phyloP scores from a whole-genome alignment of 2,113 vertebrate genomes.

The Agelaius tricolor region DNA sequence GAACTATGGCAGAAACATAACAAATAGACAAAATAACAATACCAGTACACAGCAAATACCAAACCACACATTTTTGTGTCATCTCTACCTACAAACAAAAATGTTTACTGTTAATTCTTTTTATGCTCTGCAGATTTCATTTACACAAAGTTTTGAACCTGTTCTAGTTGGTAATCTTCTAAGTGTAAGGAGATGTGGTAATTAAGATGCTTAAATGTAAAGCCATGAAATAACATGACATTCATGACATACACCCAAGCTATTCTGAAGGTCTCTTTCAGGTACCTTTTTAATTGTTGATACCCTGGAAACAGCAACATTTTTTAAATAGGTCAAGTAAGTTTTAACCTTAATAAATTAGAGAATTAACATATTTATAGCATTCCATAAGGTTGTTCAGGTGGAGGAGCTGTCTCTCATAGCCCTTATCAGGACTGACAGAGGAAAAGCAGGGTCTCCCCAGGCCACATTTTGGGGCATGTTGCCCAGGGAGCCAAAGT shows the following conservation, averaged over 20 bases:
- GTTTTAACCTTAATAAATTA: not conserved
- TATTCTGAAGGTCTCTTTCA: not conserved
- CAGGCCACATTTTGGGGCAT: not conserved
- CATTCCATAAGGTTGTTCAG: not conserved
- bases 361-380: not conserved
- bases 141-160: not conserved
- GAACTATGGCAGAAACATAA: not conserved
- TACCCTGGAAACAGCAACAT: not conserved
- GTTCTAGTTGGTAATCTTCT: not conserved
- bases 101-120: not conserved
- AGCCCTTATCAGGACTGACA: not conserved
- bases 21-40: not conserved
- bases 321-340: not conserved
- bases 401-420: not conserved
- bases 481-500: not conserved
- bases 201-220: constrained; percentile 24
- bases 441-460: not conserved
- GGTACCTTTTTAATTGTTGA: not conserved
- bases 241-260: not conserved
- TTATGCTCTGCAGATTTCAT: not conserved
- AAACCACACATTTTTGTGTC: not conserved
- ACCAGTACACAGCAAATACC: not conserved
- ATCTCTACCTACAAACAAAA: not conserved
- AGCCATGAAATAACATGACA: constrained; percentile 10
- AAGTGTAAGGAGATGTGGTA: not conserved